Evolutionary conservation across 2,113 vertebrate species (phyloP).

Genomic region (Rissa tridactyla): DNA sequence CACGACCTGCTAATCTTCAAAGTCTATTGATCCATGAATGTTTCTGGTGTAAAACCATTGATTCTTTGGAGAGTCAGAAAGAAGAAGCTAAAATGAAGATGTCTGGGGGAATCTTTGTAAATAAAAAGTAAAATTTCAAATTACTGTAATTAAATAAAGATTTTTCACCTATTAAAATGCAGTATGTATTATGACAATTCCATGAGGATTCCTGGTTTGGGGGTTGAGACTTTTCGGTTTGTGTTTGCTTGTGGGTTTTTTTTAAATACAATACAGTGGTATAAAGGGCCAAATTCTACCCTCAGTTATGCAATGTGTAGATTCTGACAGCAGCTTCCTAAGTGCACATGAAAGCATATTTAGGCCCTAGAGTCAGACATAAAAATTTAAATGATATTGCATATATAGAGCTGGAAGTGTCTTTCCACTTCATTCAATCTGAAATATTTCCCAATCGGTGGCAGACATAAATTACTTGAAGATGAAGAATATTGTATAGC

Average conservation of each 20-base stretch:
- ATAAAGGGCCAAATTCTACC: background rate
- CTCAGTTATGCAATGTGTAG: background rate
- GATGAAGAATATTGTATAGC: background rate
- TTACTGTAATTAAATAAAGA: background rate
- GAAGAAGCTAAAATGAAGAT: background rate
- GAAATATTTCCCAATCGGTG: background rate
- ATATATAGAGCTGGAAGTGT: background rate
- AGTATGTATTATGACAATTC: background rate
- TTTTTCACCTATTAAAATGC: background rate
- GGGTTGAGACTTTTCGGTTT: background rate
- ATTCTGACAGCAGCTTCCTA: background rate
- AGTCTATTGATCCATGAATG: constrained; percentile 30
- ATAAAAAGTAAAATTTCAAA: background rate
- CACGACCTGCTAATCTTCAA: constrained; percentile 46
- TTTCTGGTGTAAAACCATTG: constrained; percentile 28
- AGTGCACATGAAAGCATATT: background rate
- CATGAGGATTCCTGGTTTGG: background rate
- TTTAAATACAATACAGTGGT: background rate
- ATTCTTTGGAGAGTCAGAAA: constrained; percentile 14
- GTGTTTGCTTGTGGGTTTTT: background rate
- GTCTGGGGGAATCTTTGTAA: background rate
- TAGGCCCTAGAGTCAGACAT: background rate
- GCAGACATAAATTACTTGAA: background rate
- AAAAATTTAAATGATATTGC: background rate
- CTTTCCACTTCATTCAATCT: background rate